Base-by-base conservation (phyloP, 2,797 vertebrate species). In the Cottoperca gobio region DNA sequence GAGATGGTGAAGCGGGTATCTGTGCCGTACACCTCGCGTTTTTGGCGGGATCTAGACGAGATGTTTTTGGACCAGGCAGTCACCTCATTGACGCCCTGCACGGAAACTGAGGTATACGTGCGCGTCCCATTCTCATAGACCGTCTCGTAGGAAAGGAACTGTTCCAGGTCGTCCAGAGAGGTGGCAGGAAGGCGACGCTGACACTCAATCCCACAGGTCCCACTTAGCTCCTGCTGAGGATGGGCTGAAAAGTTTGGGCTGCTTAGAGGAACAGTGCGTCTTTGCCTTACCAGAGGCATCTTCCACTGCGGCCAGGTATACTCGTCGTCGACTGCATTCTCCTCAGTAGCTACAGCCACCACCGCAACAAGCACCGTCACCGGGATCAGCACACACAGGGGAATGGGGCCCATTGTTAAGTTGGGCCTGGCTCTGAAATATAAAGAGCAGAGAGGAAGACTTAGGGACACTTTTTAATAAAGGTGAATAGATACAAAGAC, bases 1-100 rank as follows among this genome's bases (percentile, higher is more conserved):
- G 96, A 89, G 87, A 99, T 99, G 89, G 96, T 99, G 89, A 99
- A 99, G 70, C 98, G 94, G 1, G 97, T 97, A 83, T 99, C 98
- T 0, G 94, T 95, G 74, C 98, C 98, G 0, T 97, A 99, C 4
- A 99, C 94, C 86, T 99, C 97, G 43, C 98, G 94, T 80, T 95
- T 97, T 57, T 61, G 94, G n/a, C 98, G 94, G 5, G 91, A 84
- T 24, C 45, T 79, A 1, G 85, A 75, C 0, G 86, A 87, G 64
- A 40, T 5, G 46, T 93, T 91, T 46, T 35, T n/a, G n/a, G 86
- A 53, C 92, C 76, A 80, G 14, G 42, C 9, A 0, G 76, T 33
- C 16, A 68, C 84, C 57, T 91, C 84, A 1, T 80, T 85, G 54
- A 91, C 79, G 19, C 91, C 91, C 71, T 94, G 92, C 48, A 95